Percentiles rank a stretch among this genome's conserved stretches.
Evolutionary conservation across 2,888 invertebrate species (phyloP).

Genomic region (Stenodera caucasica): DNA sequence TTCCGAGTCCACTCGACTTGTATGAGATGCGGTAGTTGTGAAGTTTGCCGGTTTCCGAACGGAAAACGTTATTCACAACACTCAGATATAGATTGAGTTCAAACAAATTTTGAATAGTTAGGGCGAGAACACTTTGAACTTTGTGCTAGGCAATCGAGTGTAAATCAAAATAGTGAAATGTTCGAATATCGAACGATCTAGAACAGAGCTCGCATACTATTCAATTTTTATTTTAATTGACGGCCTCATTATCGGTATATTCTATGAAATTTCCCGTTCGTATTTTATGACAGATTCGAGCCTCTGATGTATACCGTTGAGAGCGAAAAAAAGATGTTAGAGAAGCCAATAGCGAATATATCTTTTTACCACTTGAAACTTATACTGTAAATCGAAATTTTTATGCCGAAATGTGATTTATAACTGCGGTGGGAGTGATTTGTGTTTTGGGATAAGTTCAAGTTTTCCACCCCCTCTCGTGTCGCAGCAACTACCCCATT

Average conservation of each 20-base stretch:
- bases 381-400: constrained; percentile 39
- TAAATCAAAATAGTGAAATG: neutral
- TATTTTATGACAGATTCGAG: constrained; percentile 7
- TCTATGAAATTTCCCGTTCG: neutral
- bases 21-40: neutral
- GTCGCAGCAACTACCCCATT: neutral
- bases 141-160: neutral
- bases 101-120: neutral
- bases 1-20: neutral
- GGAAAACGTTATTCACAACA: neutral
- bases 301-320: constrained; percentile 4
- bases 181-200: neutral
- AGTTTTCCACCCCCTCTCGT: constrained; percentile 5
- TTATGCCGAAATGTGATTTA: constrained; percentile 38
- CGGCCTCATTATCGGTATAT: too few species aligned
- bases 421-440: constrained; percentile 34
- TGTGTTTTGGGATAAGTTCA: constrained; percentile 24
- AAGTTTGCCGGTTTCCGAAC: neutral
- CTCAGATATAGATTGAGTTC: neutral
- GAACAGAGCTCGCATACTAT: neutral
- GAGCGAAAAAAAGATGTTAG: constrained; percentile 7
- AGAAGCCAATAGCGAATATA: constrained; percentile 23
- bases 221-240: too few species aligned
- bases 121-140: neutral
- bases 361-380: constrained; percentile 40